Conservation (phyloP, 2,797 vertebrate species). For the Urophycis tenuis region DNA sequence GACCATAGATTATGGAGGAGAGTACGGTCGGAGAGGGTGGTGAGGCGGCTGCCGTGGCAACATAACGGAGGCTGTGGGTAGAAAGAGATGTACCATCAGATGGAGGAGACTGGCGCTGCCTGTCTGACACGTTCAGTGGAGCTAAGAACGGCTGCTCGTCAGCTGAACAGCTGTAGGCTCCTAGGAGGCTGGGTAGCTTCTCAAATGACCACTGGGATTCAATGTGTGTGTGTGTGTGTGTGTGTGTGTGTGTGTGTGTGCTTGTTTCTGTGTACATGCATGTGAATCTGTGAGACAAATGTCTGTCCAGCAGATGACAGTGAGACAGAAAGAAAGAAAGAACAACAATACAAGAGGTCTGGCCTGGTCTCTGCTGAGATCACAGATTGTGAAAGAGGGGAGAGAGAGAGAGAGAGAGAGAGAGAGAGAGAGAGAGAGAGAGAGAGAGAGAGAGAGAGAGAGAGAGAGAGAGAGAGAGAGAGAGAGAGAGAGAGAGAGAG, state of each 20-base stretch:
- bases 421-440: slow-evolving; percentile 15
- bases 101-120: slow-evolving; percentile 26
- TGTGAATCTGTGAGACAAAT: slow-evolving; percentile 16
- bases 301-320: slow-evolving; percentile 19
- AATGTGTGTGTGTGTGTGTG: slow-evolving; percentile 27
- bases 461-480: slow-evolving; percentile 17
- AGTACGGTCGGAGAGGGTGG: slow-evolving; percentile 9
- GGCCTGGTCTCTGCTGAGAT: slow-evolving; percentile 41
- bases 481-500: slow-evolving; percentile 15
- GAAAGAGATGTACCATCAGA: slow-evolving; percentile 51
- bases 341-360: slow-evolving; percentile 38
- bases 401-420: slow-evolving; percentile 15
- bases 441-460: slow-evolving; percentile 15
- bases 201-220: slow-evolving; percentile 25
- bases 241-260: slow-evolving; percentile 16
- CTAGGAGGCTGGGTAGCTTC: slow-evolving; percentile 40
- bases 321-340: slow-evolving; percentile 29
- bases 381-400: slow-evolving; percentile 28
- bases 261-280: slow-evolving; percentile 34
- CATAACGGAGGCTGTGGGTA: slow-evolving; percentile 36
- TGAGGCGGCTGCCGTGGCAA: slow-evolving; percentile 40
- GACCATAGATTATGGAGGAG: slow-evolving; percentile 15
- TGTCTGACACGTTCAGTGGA: slow-evolving; percentile 35
- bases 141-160: slow-evolving; percentile 41
- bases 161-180: slow-evolving; percentile 41